Evolutionary conservation across 2,888 invertebrate genomes (phyloP), one percentile per base, ranked within the genome.

Genomic region (Harpalus rufipes): DNA sequence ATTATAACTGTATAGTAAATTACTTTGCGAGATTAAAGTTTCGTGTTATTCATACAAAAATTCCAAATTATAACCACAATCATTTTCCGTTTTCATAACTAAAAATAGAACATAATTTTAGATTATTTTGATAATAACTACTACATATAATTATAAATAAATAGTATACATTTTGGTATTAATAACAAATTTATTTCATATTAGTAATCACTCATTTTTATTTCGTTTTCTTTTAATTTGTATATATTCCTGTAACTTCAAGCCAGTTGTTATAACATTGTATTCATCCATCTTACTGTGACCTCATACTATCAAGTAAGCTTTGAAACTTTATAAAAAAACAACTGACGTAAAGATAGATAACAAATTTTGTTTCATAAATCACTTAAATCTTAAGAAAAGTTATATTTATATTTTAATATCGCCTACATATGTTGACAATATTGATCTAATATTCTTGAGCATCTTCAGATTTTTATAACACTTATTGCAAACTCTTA

Each of bases 221-320:
- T 3, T 32, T 32, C 32, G 6, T 51, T 51, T 51, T 8, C 12
- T 51, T 44, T 51, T 51, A 8, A 51, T 12, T 10, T 51, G 44
- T 12, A 51, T 10, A 7, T 51, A 12, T 32, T 32, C 32, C 5
- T 32, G 32, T 32, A 32, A 32, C 44, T 51, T 51, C 2, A 51
- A 51, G 10, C 59, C 1, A 14, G 16, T 78, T 78, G 56, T 78
- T 78, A 78, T 56, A 58, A 56, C 78, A 78, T 74, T 74, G 25
- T 21, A n/a, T 56, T 56, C 56, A 58, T 78, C 78, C 58, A 58
- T 56, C 78, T 51, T 51, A 12, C 10, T 51, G 44, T 51, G 44
- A 51, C 44, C 44, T 51, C 10, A 51, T 51, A 51, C 44, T 51
- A 51, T 51, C 44, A 51, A 51, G 44, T 51, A 51, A 51, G 44